A percentile compares a stretch with the other conserved stretches of the same genome.
Conservation (phyloP, 2,888 invertebrate genomes). For the Deladenus siricidicola region DNA sequence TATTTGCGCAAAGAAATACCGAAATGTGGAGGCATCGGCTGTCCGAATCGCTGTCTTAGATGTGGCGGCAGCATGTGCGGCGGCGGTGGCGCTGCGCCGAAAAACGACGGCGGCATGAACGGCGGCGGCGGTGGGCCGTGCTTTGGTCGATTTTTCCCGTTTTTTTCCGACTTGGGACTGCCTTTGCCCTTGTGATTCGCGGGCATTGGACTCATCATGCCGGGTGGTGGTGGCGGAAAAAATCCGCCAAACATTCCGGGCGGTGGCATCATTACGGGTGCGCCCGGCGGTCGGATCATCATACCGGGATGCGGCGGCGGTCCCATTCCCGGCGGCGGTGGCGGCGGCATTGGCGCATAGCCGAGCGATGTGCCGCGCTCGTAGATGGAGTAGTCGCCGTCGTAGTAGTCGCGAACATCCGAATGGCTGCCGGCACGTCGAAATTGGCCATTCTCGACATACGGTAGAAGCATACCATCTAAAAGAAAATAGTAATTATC, state of each 20-base stretch:
- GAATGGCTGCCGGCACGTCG: slow-evolving; percentile 15
- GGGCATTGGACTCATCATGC: no score
- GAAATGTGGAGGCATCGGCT: slow-evolving; percentile 18
- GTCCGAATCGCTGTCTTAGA: slow-evolving; percentile 15
- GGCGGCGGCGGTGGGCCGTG: background rate
- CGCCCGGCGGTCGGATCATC: slow-evolving; percentile 2
- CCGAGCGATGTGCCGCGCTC: slow-evolving; percentile 8
- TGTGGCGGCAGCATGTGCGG: slow-evolving; percentile 21
- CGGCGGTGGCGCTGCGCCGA: slow-evolving; percentile 14
- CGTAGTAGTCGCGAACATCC: slow-evolving; percentile 3
- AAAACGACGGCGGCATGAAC: slow-evolving; percentile 4
- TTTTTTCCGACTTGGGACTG: background rate
- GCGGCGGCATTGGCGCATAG: slow-evolving; percentile 23
- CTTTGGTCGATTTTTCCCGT: background rate
- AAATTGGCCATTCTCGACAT: background rate
- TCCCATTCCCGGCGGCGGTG: slow-evolving; percentile 26
- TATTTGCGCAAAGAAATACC: no score
- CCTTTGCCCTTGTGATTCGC: slow-evolving; percentile 4
- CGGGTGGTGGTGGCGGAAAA: slow-evolving; percentile 13
- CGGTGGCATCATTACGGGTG: slow-evolving; percentile 6
- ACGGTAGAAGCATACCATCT: slow-evolving; percentile 12
- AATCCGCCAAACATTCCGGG: slow-evolving; percentile 11
- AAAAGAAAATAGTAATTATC: no score
- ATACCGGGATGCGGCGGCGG: slow-evolving; percentile 23
- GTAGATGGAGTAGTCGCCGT: background rate